phyloP scores from a whole-genome alignment of 2,113 vertebrate species.

The Prunella fulvescens region DNA sequence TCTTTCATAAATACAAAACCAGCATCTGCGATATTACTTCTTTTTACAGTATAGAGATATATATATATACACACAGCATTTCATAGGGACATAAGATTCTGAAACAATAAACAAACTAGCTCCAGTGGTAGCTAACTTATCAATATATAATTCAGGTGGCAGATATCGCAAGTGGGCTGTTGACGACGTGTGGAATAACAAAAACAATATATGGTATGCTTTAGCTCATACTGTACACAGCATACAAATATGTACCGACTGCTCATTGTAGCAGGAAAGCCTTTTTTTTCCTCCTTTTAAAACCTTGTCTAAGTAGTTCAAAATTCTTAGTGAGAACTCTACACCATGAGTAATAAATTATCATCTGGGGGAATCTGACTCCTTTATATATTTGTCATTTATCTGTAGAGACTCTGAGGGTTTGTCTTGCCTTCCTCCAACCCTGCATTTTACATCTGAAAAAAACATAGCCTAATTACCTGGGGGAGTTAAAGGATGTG shows the following conservation, averaged over 20 bases:
- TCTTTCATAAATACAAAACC: constrained; percentile 84
- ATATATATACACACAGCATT: constrained; percentile 77
- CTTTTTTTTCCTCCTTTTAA: neutral
- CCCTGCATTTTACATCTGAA: neutral
- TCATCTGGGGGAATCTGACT: neutral
- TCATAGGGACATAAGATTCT: constrained; percentile 72
- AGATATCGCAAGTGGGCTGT: constrained; percentile 47
- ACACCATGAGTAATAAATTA: constrained; percentile 8
- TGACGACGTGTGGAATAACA: constrained; percentile 50
- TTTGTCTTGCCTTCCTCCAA: neutral
- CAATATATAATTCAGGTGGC: constrained; percentile 63
- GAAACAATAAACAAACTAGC: constrained; percentile 68
- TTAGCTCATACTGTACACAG: constrained; percentile 62
- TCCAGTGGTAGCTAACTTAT: constrained; percentile 57
- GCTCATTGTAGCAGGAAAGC: constrained; percentile 37
- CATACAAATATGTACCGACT: constrained; percentile 61
- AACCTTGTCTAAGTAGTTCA: constrained; percentile 24
- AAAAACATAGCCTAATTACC: neutral
- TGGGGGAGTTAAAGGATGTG: neutral
- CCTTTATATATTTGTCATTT: neutral
- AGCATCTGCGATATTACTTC: constrained; percentile 76
- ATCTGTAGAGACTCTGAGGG: neutral
- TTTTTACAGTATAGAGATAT: constrained; percentile 78
- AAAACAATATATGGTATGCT: constrained; percentile 48
- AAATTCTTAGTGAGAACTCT: constrained; percentile 47